These are phyloP conservation scores for Crotalus helleri DNA, from an alignment of 2,113 vertebrate species.

Conservation along the genomic window DNA sequence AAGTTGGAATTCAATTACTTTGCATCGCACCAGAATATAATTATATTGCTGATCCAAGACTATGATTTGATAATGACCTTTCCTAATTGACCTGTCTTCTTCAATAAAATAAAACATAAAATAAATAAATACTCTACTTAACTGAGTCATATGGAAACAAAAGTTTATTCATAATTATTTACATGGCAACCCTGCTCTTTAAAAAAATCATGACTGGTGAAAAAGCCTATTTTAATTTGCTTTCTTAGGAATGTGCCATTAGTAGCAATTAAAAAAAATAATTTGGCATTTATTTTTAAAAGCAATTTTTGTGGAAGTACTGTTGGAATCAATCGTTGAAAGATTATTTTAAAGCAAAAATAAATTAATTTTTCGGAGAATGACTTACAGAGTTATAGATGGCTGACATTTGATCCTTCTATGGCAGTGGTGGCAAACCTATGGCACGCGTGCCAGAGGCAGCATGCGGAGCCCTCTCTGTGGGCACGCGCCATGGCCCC, in stretches of 20 bases:
- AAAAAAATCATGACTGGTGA: not conserved
- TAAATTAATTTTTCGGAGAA: not conserved
- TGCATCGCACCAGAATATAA: not conserved
- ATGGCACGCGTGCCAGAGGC: too few species aligned
- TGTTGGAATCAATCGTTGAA: not conserved
- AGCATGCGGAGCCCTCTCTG: too few species aligned
- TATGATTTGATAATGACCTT: not conserved
- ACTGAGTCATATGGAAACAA: not conserved
- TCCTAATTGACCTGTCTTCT: not conserved
- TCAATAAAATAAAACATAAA: not conserved
- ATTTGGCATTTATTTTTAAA: constrained; percentile 4
- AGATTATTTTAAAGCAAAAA: not conserved
- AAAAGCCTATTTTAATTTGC: not conserved
- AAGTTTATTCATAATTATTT: not conserved
- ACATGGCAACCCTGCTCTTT: not conserved
- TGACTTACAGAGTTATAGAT: constrained; percentile 8
- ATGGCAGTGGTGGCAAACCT: too few species aligned
- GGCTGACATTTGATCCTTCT: not conserved
- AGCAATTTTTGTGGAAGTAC: not conserved
- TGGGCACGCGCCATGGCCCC: too few species aligned
- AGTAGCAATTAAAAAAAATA: not conserved
- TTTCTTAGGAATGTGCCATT: not conserved
- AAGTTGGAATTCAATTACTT: not conserved
- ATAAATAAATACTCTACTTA: not conserved
- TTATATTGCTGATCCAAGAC: not conserved